Percentiles rank a stretch among this genome's conserved stretches.
Conservation (phyloP, 1,140 invertebrate genomes). For the Macrostomum lignano region DNA sequence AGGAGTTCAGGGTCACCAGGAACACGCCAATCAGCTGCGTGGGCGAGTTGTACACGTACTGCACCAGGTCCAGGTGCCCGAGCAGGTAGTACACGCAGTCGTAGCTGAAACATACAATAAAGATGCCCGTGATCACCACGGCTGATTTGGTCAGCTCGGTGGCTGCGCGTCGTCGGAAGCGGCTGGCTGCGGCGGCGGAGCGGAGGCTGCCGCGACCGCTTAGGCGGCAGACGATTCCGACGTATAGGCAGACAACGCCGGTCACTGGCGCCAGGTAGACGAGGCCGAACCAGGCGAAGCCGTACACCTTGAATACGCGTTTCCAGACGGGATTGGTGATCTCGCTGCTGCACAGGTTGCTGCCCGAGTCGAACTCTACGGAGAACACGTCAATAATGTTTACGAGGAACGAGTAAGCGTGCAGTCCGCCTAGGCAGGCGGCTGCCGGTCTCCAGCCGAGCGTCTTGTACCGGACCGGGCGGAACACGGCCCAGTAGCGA, state of each 20-base stretch:
- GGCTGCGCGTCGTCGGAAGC: neutral
- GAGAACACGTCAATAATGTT: neutral
- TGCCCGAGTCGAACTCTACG: neutral
- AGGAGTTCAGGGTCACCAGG: neutral
- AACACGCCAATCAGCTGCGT: neutral
- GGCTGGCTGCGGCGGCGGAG: neutral
- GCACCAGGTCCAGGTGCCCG: neutral
- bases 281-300: neutral
- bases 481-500: constrained; percentile 1
- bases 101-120: neutral
- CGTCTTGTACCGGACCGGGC: neutral
- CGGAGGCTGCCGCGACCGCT: neutral
- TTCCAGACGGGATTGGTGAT: neutral
- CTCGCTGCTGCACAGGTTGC: neutral
- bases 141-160: neutral
- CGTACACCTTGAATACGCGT: neutral
- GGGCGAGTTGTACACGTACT: neutral
- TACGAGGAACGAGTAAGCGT: neutral
- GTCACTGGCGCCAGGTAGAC: neutral
- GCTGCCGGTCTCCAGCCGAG: neutral
- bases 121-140: neutral
- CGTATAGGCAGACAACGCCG: neutral
- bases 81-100: neutral
- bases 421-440: neutral
- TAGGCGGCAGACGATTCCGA: neutral